Evolutionary conservation across 2,888 invertebrate genomes (phyloP), one percentile per base, ranked within the genome.

Genomic region (Scotopteryx bipunctaria): DNA sequence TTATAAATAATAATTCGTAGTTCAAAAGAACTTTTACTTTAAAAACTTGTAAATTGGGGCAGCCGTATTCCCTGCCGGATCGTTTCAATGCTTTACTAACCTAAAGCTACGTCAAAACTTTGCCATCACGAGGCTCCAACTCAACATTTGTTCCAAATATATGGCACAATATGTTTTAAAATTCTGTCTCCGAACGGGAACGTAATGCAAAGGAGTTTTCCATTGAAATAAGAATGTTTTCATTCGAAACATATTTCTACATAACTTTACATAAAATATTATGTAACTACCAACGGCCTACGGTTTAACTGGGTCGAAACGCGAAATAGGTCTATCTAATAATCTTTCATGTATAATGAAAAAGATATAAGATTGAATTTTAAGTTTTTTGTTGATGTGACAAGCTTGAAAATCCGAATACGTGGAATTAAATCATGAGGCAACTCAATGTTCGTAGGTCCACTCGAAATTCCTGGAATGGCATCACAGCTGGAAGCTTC

Each of bases 51-150:
- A 6, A 36, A 36, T 37, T 37, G 27, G 40, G 29, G 17, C 29
- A 41, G n/a, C 15, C 21, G 15, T 33, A 47, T 38, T 32, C 46
- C 17, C 38, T 1, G n/a, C 5, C 13, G 32, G 16, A 47, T 32
- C 17, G 23, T 48, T 42, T 29, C 32, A 43, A 43, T 43, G 31
- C 43, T 37, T 43, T 37, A 32, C 16, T 32, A 46, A 46, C 46
- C 31, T 23, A 38, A 32, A 49, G 49, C 23, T 37, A 49, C 43
- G 43, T 43, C 25, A 14, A 25, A 49, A 37, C 49, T 49, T 44
- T 35, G 25, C 23, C 32, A 37, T 23, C 36, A 38, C 13, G 11
- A 19, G 14, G 23, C 27, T 33, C 13, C n/a, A 31, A 25, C 37
- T 46, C 31, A 5, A 15, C 9, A 6, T 32, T 32, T 40, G 16